phyloP scores from a whole-genome alignment of 2,888 invertebrate species.

The Cephus spinipes region DNA sequence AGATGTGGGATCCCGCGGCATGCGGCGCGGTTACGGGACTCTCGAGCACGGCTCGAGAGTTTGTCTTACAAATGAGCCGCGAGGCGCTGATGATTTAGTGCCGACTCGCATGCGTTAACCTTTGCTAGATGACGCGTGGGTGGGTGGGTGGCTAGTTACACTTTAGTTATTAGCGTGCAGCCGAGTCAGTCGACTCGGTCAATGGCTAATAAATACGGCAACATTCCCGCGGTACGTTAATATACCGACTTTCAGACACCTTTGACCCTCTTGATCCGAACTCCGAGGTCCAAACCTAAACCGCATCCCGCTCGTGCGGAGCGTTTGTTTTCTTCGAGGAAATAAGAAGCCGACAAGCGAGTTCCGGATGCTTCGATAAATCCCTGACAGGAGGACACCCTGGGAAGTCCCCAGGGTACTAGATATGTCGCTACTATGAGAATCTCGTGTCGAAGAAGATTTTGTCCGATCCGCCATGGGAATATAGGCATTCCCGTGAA shows the following conservation, averaged over 20 bases:
- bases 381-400: neutral
- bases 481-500: neutral
- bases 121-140: conserved; percentile 50
- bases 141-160: conserved; percentile 46
- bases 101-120: conserved; percentile 48
- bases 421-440: neutral
- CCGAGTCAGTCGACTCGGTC: conserved; percentile 19
- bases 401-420: neutral
- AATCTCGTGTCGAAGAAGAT: neutral
- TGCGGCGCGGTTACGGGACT: neutral
- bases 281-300: neutral
- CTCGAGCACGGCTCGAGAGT: conserved; percentile 29
- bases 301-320: neutral
- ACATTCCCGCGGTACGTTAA: neutral
- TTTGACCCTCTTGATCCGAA: neutral
- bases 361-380: neutral
- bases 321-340: neutral
- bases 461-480: neutral
- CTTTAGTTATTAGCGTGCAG: conserved; percentile 41
- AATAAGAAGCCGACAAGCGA: neutral
- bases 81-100: conserved; percentile 63
- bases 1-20: neutral
- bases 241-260: neutral
- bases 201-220: conserved; percentile 29
- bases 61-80: conserved; percentile 65